These are phyloP conservation scores for Andrena haemorrhoa DNA, from an alignment of 2,888 invertebrate genomes.

Conservation along the genomic window DNA sequence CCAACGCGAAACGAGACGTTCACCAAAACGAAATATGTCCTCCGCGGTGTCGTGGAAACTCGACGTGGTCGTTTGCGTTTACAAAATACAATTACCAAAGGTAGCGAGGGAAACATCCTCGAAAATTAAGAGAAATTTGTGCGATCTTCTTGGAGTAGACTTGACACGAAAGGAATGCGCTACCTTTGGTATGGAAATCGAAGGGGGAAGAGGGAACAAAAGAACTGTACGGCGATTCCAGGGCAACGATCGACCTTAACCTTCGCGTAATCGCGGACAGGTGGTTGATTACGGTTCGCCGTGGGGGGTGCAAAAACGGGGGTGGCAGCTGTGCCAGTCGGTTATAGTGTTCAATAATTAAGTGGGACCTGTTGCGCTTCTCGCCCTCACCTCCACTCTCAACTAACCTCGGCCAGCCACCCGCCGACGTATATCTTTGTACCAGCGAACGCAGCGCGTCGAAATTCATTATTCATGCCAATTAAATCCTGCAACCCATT, in stretches of 20 bases:
- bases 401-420: slow-evolving; percentile 70
- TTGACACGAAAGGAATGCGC: not conserved
- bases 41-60: slow-evolving; percentile 35
- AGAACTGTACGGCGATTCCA: slow-evolving; percentile 31
- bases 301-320: slow-evolving; percentile 70
- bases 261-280: slow-evolving; percentile 72
- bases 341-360: slow-evolving; percentile 84
- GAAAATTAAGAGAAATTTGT: not conserved
- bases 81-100: not conserved
- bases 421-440: slow-evolving; percentile 43
- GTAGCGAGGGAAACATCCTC: not conserved
- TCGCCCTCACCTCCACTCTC: slow-evolving; percentile 73
- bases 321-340: slow-evolving; percentile 67
- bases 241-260: slow-evolving; percentile 68
- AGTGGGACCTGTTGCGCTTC: slow-evolving; percentile 84
- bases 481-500: slow-evolving; percentile 71
- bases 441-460: slow-evolving; percentile 47
- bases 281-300: slow-evolving; percentile 76
- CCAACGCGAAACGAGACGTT: slow-evolving; percentile 72
- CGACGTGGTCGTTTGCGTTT: slow-evolving; percentile 29
- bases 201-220: not conserved
- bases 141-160: not conserved
- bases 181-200: slow-evolving; percentile 22
- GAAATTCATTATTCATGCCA: slow-evolving; percentile 80
- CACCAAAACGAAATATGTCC: slow-evolving; percentile 73